phyloP scores from a whole-genome alignment of 2,888 invertebrate species.

The Brenthis ino region DNA sequence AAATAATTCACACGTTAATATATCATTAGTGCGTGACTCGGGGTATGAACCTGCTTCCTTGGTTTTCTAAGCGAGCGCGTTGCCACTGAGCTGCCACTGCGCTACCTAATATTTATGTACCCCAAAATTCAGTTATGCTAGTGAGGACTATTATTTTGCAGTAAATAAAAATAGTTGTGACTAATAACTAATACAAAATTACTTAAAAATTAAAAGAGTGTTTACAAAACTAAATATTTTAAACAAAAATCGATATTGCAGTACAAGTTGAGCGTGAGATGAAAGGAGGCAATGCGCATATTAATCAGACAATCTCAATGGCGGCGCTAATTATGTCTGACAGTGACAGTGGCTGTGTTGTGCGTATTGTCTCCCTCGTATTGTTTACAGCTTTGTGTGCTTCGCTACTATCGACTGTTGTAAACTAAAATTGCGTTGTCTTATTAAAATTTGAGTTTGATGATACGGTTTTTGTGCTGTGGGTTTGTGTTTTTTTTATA shows the following conservation, averaged over 20 bases:
- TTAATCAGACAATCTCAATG: constrained; percentile 70
- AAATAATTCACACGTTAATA: too few species aligned
- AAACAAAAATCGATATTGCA: constrained; percentile 40
- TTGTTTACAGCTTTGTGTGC: constrained; percentile 63
- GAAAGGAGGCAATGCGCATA: constrained; percentile 69
- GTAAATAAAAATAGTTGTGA: too few species aligned
- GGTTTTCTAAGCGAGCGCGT: too few species aligned
- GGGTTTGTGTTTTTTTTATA: neutral
- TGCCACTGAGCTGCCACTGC: too few species aligned
- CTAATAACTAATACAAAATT: neutral
- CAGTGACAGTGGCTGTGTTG: constrained; percentile 65
- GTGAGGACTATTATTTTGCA: too few species aligned
- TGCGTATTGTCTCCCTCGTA: constrained; percentile 66
- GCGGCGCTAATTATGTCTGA: constrained; percentile 76
- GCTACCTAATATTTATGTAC: too few species aligned
- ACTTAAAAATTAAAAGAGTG: constrained; percentile 10
- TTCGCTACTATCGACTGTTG: constrained; percentile 40
- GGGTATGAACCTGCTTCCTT: too few species aligned
- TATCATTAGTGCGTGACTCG: too few species aligned
- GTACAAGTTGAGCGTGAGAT: constrained; percentile 47
- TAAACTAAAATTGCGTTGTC: constrained; percentile 29
- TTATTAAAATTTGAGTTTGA: constrained; percentile 21
- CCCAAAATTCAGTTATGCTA: too few species aligned
- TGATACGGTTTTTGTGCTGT: neutral
- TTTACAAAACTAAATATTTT: constrained; percentile 22